A percentile compares a stretch with the other conserved stretches of the same genome.
Conservation (phyloP, 2,797 vertebrate genomes). For the Trachops cirrhosus region DNA sequence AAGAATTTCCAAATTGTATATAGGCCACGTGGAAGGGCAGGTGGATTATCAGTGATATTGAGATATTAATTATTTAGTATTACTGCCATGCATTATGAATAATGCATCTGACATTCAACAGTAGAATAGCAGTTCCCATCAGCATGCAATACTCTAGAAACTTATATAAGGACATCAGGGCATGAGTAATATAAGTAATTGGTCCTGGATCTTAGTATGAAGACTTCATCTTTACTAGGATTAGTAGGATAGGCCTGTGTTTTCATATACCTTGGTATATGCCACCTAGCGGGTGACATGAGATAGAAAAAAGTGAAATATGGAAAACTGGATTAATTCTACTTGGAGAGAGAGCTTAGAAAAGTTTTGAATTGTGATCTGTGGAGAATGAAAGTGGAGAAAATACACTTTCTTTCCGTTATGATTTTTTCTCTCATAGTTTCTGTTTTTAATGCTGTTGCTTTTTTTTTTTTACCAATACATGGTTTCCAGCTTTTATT, state of each 20-base stretch:
- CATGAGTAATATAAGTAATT: slow-evolving; percentile 15
- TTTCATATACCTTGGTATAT: background rate
- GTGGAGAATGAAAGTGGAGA: background rate
- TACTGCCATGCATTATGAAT: slow-evolving; percentile 53
- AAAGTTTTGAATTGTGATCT: background rate
- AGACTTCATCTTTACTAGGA: background rate
- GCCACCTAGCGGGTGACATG: background rate
- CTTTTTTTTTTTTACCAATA: background rate
- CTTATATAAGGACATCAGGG: background rate
- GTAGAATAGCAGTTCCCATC: slow-evolving; percentile 35
- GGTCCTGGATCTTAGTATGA: background rate
- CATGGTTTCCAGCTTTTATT: background rate
- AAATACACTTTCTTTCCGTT: background rate
- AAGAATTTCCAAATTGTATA: slow-evolving; percentile 66
- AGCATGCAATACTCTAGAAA: background rate
- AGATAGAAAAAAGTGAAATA: background rate
- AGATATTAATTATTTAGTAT: slow-evolving; percentile 65
- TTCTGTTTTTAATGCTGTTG: background rate
- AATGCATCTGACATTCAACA: slow-evolving; percentile 48
- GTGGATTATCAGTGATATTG: slow-evolving; percentile 54
- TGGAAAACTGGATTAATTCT: background rate
- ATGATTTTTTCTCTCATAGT: background rate
- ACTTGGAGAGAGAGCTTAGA: background rate
- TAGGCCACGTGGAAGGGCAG: slow-evolving; percentile 30
- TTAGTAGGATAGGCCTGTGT: background rate